Base-by-base conservation (phyloP, 2,888 invertebrate genomes). In the Linnaemya vulpina region DNA sequence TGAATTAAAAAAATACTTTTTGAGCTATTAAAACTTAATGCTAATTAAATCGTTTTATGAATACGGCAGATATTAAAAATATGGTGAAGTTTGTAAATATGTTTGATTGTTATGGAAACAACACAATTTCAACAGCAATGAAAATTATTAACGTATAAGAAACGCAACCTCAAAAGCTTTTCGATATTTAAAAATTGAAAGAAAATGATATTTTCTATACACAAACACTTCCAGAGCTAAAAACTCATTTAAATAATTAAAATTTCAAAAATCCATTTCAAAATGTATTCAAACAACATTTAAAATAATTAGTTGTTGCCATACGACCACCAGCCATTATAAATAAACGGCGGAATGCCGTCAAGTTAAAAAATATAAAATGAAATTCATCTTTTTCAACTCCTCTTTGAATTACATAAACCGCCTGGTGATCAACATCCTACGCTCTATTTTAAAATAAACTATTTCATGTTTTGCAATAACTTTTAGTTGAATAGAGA, bases 401-500 rank as follows among this genome's bases (percentile, higher is more conserved):
- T 20, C 25, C n/a, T 65, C 9, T 15, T 65, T 46, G 5, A 9
- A 38, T 38, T 17, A 49, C 5, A 67, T 1, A 15, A 11, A n/a
- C n/a, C 5, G 11, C n/a, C 35, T n/a, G 13, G 20, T n/a, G 8
- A 8, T 35, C 15, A 55, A 38, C 17, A 15, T 43, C 43, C 55
- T 22, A 43, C 35, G 76, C 35, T 67, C 17, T 22, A 22, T 35
- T 67, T 76, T 51, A 20, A 55, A 43, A n/a, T 13, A 30, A 51
- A 53, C 9, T 10, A 38, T 0, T 15, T 20, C 38, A 22, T 78
- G 22, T 55, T 38, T 63, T 30, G n/a, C 43, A 35, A 63, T 55
- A 53, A 63, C 51, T 70, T 70, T 63, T 15, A n/a, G 15, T 53
- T 25, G 11, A 49, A 63, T 9, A 62, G 51, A 30, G 20, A 13